Evolutionary conservation across 2,888 invertebrate genomes (phyloP).

Genomic region (Ennomos fuscantarius): DNA sequence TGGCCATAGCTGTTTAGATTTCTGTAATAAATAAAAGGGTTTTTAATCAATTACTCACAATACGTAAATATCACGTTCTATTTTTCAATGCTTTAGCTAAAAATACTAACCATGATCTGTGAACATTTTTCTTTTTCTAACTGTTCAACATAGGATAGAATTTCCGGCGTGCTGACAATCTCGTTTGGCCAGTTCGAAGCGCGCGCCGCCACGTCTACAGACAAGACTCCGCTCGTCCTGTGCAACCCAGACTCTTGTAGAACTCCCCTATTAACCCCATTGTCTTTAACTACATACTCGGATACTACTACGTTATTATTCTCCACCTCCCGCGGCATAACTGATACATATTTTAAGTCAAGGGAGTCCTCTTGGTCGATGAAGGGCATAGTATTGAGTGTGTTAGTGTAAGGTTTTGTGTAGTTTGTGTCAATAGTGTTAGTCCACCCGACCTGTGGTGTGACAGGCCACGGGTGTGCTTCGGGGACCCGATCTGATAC

Average conservation of each 20-base stretch:
- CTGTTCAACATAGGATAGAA: constrained; percentile 75
- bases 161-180: constrained; percentile 77
- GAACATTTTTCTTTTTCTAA: constrained; percentile 72
- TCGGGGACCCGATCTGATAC: constrained; percentile 59
- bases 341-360: constrained; percentile 67
- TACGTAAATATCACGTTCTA: too few species aligned
- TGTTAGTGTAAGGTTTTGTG: constrained; percentile 57
- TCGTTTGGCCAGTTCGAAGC: constrained; percentile 57
- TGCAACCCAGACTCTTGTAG: constrained; percentile 41
- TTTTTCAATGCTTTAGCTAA: too few species aligned
- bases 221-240: constrained; percentile 50
- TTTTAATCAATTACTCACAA: background rate
- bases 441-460: constrained; percentile 57
- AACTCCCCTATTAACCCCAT: constrained; percentile 39
- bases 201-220: constrained; percentile 63
- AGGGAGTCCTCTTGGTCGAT: constrained; percentile 73
- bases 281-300: constrained; percentile 61
- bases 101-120: constrained; percentile 56
- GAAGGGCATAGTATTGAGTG: constrained; percentile 69
- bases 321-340: constrained; percentile 72
- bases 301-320: constrained; percentile 65
- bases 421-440: constrained; percentile 55
- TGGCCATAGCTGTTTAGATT: constrained; percentile 50
- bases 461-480: constrained; percentile 55
- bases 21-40: constrained; percentile 50